A percentile compares a stretch with the other conserved stretches of the same genome.
Conservation (phyloP, 2,113 vertebrate genomes). For the Promerops cafer region DNA sequence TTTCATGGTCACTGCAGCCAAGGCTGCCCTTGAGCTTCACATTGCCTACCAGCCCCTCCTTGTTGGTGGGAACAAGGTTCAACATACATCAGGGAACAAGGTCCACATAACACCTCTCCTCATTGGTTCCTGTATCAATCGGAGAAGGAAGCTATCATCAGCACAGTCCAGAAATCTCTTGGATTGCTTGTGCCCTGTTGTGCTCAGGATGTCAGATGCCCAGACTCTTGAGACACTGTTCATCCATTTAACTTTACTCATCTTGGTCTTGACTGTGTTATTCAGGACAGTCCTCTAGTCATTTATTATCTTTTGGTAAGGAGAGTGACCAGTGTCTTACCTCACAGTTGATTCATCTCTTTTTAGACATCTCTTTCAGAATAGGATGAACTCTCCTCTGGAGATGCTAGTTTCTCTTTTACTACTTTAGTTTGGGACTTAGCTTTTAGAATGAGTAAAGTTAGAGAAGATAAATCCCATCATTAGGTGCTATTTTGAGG, state of each 20-base stretch:
- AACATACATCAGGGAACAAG: not conserved
- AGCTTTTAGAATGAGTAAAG: not conserved
- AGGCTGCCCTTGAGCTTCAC: not conserved
- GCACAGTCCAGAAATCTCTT: not conserved
- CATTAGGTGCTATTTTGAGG: not conserved
- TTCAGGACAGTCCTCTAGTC: not conserved
- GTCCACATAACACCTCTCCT: not conserved
- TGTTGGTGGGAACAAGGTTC: not conserved
- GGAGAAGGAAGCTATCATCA: not conserved
- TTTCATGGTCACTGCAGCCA: not conserved
- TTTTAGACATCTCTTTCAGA: not conserved
- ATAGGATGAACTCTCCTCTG: not conserved
- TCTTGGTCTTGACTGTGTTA: not conserved
- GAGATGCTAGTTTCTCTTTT: not conserved
- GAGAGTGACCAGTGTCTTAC: not conserved
- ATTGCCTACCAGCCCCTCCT: not conserved
- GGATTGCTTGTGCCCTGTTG: not conserved
- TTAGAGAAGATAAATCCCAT: not conserved
- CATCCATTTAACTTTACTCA: not conserved
- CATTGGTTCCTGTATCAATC: rapidly evolving
- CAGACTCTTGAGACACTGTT: not conserved
- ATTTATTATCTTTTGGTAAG: not conserved
- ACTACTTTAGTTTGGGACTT: not conserved
- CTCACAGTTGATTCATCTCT: not conserved
- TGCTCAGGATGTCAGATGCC: not conserved